Evolutionary conservation across 2,797 vertebrate genomes (phyloP), one percentile per base, ranked within the genome.

Genomic region (Helarctos malayanus): DNA sequence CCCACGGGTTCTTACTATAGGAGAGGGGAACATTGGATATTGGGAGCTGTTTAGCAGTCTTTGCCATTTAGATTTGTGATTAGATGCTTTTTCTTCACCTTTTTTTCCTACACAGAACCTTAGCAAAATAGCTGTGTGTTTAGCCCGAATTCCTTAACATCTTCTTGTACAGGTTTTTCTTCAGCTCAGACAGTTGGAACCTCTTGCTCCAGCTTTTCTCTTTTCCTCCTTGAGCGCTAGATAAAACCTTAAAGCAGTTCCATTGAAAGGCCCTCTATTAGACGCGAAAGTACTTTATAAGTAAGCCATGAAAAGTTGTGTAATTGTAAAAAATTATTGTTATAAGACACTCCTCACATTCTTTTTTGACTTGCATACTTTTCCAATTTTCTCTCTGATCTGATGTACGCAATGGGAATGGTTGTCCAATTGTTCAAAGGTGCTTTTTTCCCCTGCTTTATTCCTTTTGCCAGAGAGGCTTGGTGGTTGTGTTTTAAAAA

Each of bases 381-480:
- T 61, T 71, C n/a, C 38, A 13, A 47, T 93, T 80, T 89, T 94
- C 49, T 38, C 38, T 75, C 32, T 93, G 38, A 59, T 68, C 47
- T 73, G 68, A 86, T 84, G 10, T 0, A 27, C 21, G 56, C 0
- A 68, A 3, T 79, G 32, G 19, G 29, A 18, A 41, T 73, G 73
- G 32, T 21, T 93, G 10, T 78, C 19, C 25, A 81, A 0, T 80
- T 92, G 87, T 95, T 76, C 14, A 19, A 61, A 88, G 52, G 13
- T 27, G 2, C 13, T 23, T 61, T 84, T 35, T 14, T n/a, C 7
- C 25, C 38, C 4, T 7, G 2, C 7, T 71, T 19, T 92, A 1
- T 68, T 95, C 38, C 19, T 56, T 91, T 96, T 91, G 32, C 21
- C 59, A 76, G 25, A 94, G 38, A 93, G n/a, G 0, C 54, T 56